These are phyloP conservation scores for Globodera ellingtonae DNA, from an alignment of 1,140 invertebrate genomes.

Conservation along the genomic window DNA sequence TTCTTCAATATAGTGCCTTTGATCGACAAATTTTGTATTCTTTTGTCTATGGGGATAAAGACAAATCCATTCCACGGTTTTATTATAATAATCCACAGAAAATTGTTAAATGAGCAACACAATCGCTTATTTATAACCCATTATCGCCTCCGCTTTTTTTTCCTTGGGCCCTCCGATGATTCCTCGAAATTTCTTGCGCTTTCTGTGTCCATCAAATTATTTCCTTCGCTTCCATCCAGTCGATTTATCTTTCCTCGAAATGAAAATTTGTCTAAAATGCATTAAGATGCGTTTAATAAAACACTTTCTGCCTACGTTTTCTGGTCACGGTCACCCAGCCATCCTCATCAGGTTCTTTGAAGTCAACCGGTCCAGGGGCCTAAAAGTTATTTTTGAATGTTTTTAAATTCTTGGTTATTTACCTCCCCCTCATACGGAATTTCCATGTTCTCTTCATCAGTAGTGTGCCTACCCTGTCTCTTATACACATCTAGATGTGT, in stretches of 20 bases:
- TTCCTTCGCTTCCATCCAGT: neutral
- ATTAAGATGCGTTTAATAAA: neutral
- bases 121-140: neutral
- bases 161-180: neutral
- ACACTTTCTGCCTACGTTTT: slow-evolving; percentile 9
- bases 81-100: too few relatives aligned
- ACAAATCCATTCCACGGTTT: too few relatives aligned
- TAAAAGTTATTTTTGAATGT: neutral
- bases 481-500: too few relatives aligned
- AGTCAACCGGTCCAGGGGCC: neutral
- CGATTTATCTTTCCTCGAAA: slow-evolving; percentile 27
- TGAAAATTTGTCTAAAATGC: slow-evolving; percentile 35
- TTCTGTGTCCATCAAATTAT: neutral
- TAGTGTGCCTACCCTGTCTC: neutral
- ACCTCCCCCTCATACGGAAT: neutral
- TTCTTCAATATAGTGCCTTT: neutral
- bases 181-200: neutral
- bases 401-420: neutral
- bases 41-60: neutral
- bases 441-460: neutral
- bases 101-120: too few relatives aligned
- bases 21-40: neutral
- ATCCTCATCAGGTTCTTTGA: slow-evolving; percentile 13
- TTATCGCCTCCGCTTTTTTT: neutral
- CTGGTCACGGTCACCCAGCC: slow-evolving; percentile 30